Evolutionary conservation across 1,140 invertebrate species (phyloP), one percentile per base, ranked within the genome.

Genomic region (Chelonus insularis): DNA sequence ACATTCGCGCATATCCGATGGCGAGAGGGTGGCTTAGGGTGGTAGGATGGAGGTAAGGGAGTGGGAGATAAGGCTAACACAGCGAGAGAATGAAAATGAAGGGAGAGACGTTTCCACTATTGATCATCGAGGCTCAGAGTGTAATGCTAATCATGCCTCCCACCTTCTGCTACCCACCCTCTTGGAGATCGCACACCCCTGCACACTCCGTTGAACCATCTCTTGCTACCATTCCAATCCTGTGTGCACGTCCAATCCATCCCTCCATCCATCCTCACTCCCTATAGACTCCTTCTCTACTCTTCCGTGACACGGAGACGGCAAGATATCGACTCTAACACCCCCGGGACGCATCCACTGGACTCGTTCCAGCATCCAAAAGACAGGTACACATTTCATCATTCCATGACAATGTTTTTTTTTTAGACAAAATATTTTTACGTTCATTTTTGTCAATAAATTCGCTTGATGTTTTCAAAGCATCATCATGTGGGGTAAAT

Each of bases 111-210:
- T 81, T 81, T 80, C 76, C 77, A 81, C 79, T 79, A 81, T 81
- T 81, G 79, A 80, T 80, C 79, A 81, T 80, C 78, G 76, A 77
- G 78, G 73, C 77, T 79, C 77, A 77, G 78, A 79, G 78, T 78
- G 77, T 77, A 81, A 80, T 81, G 79, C 79, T 80, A 81, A 79
- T 81, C 78, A 80, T 76, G 71, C 76, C 77, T 73, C 73, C 69
- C 69, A 29, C 67, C 66, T 73, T 71, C 68, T 72, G 68, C 61
- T 70, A 58, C 63, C 63, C 68, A 64, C 67, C 62, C 69, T 68
- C 69, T 64, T 6, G 25, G 9, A 2, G 4, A 34, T 45, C 39
- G 23, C 34, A 12, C 34, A 45, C 32, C 37, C 21, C n/a, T 62
- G 25, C 37, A 29, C 34, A 45, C 39, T 29, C 18, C 11, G 7